Evolutionary conservation across 2,888 invertebrate genomes (phyloP), one percentile per base, ranked within the genome.

Genomic region (Keiferia lycopersicella): DNA sequence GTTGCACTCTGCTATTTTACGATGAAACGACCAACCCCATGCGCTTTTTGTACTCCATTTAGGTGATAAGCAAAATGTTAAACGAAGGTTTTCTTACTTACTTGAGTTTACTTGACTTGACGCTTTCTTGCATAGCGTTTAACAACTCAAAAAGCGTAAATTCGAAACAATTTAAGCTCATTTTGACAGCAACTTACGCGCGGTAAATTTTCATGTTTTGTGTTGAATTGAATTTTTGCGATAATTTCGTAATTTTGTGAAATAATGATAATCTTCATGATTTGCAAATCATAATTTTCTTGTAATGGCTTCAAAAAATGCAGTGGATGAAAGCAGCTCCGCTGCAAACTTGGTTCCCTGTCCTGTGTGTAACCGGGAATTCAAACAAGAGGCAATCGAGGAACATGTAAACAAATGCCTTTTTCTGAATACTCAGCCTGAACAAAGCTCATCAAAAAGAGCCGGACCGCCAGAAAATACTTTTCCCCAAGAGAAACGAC

Each of bases 331-430:
- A 53, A 66, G 61, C 12, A 64, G 67, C 63, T 34, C 63, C 48
- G 11, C 16, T 16, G 30, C 30, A 50, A 7, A 61, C 16, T 12
- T 61, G 14, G 71, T 89, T 61, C 65, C 78, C 59, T 96, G 96
- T 80, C 95, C 96, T 0, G 90, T 96, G 63, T 96, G 96, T 79
- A 87, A 83, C 64, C 93, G 93, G 78, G 73, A 79, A 30, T 95
- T 93, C 83, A 73, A 88, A 22, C 73, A 84, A 60, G 71, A 79
- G 18, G 73, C 87, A 38, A 94, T 96, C 64, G 94, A 95, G 81
- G 84, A 87, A 68, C 96, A 96, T 79, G 95, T 93, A 0, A 94
- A 94, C 75, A 94, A 92, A 80, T 96, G 96, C 81, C 89, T 95
- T 71, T 96, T 95, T 86, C 82, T 95, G 39, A 94, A 94, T 70